A percentile compares a stretch with the other conserved stretches of the same genome.
These are phyloP conservation scores for Cynaeus angustus DNA, from an alignment of 2,888 invertebrate genomes.

Conservation along the genomic window DNA sequence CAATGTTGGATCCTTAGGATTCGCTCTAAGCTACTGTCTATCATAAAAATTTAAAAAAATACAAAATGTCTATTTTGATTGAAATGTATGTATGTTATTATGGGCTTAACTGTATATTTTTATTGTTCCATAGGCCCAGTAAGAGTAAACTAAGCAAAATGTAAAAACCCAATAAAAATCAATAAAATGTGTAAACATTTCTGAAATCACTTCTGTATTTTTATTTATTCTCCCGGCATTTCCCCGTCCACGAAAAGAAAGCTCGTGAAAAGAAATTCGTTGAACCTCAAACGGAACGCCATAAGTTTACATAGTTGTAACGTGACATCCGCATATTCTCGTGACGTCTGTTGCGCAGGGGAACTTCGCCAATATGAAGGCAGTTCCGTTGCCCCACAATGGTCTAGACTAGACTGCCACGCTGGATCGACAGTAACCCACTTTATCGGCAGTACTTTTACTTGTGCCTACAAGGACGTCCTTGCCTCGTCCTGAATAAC, in stretches of 20 bases:
- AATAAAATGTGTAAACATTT: constrained; percentile 63
- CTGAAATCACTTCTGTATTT: constrained; percentile 44
- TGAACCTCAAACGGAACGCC: constrained; percentile 38
- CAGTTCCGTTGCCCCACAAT: constrained; percentile 42
- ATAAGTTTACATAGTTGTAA: constrained; percentile 32
- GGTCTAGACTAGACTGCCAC: constrained; percentile 38
- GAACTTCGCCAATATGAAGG: constrained; percentile 34
- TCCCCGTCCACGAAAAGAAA: constrained; percentile 31
- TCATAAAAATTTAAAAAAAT: constrained; percentile 60
- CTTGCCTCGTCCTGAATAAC: constrained; percentile 62
- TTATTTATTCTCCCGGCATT: constrained; percentile 16
- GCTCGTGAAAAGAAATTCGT: constrained; percentile 32
- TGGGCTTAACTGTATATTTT: constrained; percentile 70
- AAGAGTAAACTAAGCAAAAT: constrained; percentile 62
- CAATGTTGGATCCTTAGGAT: constrained; percentile 64
- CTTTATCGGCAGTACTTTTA: constrained; percentile 60
- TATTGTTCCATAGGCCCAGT: constrained; percentile 69
- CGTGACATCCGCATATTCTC: constrained; percentile 44
- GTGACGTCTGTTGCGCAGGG: constrained; percentile 23
- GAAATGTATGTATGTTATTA: constrained; percentile 69
- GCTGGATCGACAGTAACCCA: constrained; percentile 55
- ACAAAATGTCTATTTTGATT: constrained; percentile 69
- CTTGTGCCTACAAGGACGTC: constrained; percentile 61
- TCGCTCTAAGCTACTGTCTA: constrained; percentile 63
- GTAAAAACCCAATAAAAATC: constrained; percentile 67